Conservation (phyloP, 2,888 invertebrate species). For the Lasioglossum lativentre region DNA sequence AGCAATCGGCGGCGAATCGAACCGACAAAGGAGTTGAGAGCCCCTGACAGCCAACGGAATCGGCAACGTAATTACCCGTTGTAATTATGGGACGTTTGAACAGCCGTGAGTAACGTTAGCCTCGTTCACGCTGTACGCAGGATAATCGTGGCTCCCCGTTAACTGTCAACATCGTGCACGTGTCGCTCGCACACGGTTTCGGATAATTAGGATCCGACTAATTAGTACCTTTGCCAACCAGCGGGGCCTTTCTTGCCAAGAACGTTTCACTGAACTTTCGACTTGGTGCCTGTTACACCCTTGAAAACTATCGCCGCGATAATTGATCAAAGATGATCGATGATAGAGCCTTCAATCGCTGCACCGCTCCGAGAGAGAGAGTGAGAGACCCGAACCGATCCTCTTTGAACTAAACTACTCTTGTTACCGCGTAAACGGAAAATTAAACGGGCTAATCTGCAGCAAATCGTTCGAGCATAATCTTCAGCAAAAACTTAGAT, state of each 20-base stretch:
- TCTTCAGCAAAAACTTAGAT: neutral
- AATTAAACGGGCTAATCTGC: neutral
- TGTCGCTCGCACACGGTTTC: slow-evolving; percentile 17
- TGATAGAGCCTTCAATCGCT: slow-evolving; percentile 2
- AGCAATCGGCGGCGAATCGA: neutral
- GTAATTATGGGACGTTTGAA: slow-evolving; percentile 58
- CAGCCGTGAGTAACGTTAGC: slow-evolving; percentile 38
- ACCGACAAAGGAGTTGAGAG: slow-evolving; percentile 13
- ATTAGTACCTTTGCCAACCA: slow-evolving; percentile 44
- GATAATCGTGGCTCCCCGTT: slow-evolving; percentile 54
- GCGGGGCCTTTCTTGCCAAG: neutral
- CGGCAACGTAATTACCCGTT: slow-evolving; percentile 54
- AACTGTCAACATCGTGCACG: slow-evolving; percentile 33
- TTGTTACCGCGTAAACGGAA: neutral
- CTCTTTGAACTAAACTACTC: neutral
- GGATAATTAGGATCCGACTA: slow-evolving; percentile 57
- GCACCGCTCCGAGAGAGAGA: neutral
- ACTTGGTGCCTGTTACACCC: slow-evolving; percentile 4
- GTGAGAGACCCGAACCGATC: neutral
- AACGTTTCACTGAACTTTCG: slow-evolving; percentile 15
- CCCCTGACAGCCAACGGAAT: neutral
- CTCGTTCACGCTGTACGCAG: slow-evolving; percentile 19
- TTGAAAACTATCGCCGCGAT: slow-evolving; percentile 1
- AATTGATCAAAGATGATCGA: slow-evolving; percentile 34
- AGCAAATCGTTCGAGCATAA: neutral